Evolutionary conservation across 2,888 invertebrate genomes (phyloP).

Genomic region (Latrodectus hesperus): DNA sequence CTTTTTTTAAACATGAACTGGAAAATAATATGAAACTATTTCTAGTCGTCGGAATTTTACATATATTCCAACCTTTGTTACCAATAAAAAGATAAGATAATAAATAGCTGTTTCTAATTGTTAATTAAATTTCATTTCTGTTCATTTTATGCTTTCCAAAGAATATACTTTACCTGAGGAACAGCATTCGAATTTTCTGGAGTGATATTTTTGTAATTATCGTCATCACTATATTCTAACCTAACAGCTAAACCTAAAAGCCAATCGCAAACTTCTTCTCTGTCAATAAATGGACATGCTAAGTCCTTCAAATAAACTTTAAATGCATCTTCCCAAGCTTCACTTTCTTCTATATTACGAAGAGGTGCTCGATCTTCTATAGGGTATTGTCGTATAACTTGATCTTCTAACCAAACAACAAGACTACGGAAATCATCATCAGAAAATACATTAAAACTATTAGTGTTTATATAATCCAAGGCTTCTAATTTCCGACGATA

Average conservation of each 20-base stretch:
- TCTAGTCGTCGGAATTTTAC: too few species aligned
- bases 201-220: slow-evolving; percentile 82
- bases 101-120: too few species aligned
- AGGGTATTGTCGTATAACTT: slow-evolving; percentile 90
- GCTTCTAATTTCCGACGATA: slow-evolving; percentile 85
- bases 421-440: slow-evolving; percentile 84
- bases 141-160: too few species aligned
- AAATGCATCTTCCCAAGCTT: slow-evolving; percentile 84
- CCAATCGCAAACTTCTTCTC: slow-evolving; percentile 87
- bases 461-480: slow-evolving; percentile 84
- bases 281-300: slow-evolving; percentile 81
- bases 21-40: too few species aligned
- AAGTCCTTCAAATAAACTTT: slow-evolving; percentile 83
- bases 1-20: too few species aligned
- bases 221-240: slow-evolving; percentile 85
- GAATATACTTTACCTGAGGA: slow-evolving; percentile 78
- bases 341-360: slow-evolving; percentile 81
- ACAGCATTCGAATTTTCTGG: slow-evolving; percentile 79
- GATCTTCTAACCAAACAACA: slow-evolving; percentile 93
- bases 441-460: slow-evolving; percentile 84
- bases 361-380: slow-evolving; percentile 86
- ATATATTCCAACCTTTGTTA: too few species aligned
- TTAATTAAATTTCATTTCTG: too few species aligned
- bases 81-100: too few species aligned
- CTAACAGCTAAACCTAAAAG: slow-evolving; percentile 87